Evolutionary conservation across 1,140 invertebrate species (phyloP), one percentile per base, ranked within the genome.

Genomic region (Heterodera schachtii): DNA sequence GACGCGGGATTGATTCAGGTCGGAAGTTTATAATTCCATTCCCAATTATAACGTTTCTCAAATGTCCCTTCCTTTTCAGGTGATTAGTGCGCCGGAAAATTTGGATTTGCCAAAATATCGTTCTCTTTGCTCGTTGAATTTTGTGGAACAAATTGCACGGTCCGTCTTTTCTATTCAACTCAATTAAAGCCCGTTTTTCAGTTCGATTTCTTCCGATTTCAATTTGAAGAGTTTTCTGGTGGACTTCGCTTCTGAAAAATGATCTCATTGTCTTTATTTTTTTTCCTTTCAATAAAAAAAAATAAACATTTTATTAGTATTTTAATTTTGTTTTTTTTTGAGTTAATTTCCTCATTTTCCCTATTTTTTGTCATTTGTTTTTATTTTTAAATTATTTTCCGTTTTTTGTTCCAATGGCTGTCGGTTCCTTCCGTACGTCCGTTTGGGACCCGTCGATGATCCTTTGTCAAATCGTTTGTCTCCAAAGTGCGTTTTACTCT

Each of bases 381-480:
- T 13, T 64, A 11, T 64, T 64, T 64, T 13, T 64, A 3, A 19
- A 64, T 19, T n/a, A 64, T 64, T 52, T 52, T 52, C 49, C 49
- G 6, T 11, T 52, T 52, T 31, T 52, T 52, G 52, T 52, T 60
- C 57, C 13, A 19, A 64, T 64, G 57, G 57, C 57, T 64, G 57
- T 64, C 57, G 46, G 80, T 46, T 66, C 79, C 6, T 89, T 89
- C 67, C 87, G 87, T 3, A 57, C 85, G 46, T 80, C 84, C 43
- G 82, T 86, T 19, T 89, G 88, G 88, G 87, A 98, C 91, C 92
- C 96, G 83, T 95, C 97, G 52, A 92, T 98, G 47, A 98, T 98
- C 84, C 96, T 98, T 90, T 96, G 95, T 60, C 96, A 98, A 91
- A 98, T 98, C 95, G 95, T 97, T n/a, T 93, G 95, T 85, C 96